Base-by-base conservation (phyloP, 2,888 invertebrate species). In the Limenitis camilla region DNA sequence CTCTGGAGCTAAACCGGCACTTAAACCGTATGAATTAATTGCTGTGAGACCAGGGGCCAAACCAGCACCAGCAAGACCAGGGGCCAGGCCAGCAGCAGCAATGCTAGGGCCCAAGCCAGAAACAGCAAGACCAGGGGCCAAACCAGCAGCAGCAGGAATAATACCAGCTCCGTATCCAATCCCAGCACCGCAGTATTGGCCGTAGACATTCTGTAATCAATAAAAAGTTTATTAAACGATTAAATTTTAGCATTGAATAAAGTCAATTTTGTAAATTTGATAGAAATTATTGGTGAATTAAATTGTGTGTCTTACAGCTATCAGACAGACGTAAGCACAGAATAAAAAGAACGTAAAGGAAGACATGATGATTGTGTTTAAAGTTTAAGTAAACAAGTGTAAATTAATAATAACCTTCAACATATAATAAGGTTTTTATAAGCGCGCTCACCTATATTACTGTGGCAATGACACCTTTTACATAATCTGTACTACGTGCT, bases 251-350 rank as follows among this genome's bases (percentile, higher is more conserved):
- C 19, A 3, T 33, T 33, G 1, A 7, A 33, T 33, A 9, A 33
- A 33, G 33, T 9, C 1, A 7, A 2, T 2, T 2, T 9, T 9
- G 9, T 2, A 8, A 33, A 33, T 33, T 9, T 7, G 4, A 33
- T 9, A 33, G 9, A 33, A 9, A 33, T 2, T 8, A 9, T 33
- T 8, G 33, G 1, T 33, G 9, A 33, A 33, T 1, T 33, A 9
- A 33, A 7, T 8, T 33, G 33, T 7, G 33, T 33, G 9, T 19
- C 35, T 72, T 65, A 75, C 74, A 55, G 69, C 63, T 0, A 71
- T 30, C 30, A 65, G 47, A 6, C 65, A 53, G 30, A 53, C 61
- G 41, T 69, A 61, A 1, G 70, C 46, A 49, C 67, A 72, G 32
- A 53, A 45, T n/a, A 53, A 28, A 5, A 53, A 31, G 35, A 49